Evolutionary conservation across 1,140 invertebrate genomes (phyloP).

Genomic region (Drosophila busckii): DNA sequence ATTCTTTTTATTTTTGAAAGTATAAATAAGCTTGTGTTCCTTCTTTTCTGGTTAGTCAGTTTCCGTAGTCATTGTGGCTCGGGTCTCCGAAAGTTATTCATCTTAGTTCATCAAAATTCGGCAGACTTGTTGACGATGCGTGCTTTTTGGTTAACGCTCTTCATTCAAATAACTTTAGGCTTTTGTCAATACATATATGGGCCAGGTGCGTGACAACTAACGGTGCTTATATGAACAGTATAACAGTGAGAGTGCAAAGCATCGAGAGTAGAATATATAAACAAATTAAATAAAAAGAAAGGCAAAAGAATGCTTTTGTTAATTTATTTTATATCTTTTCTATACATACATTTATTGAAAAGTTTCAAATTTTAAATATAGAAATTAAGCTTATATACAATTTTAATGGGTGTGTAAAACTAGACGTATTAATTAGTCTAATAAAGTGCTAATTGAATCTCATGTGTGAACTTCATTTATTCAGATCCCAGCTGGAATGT

Average conservation of each 20-base stretch:
- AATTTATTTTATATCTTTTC: too few species aligned
- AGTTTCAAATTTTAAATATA: too few species aligned
- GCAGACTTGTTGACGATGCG: constrained; percentile 25
- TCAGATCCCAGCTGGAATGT: constrained; percentile 48
- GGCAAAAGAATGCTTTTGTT: too few species aligned
- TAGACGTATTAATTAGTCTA: not conserved
- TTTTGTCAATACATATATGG: constrained; percentile 59
- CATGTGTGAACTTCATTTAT: not conserved
- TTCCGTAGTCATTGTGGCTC: constrained; percentile 22
- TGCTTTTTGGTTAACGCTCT: constrained; percentile 47
- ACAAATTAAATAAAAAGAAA: constrained; percentile 39
- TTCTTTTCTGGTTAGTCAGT: constrained; percentile 41
- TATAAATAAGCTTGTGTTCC: constrained; percentile 50
- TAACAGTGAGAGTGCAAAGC: constrained; percentile 20
- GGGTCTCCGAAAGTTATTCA: constrained; percentile 47
- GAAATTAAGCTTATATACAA: constrained; percentile 5
- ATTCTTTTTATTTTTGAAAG: not conserved
- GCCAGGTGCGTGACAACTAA: constrained; percentile 62
- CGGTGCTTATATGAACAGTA: constrained; percentile 14
- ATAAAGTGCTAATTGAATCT: too few species aligned
- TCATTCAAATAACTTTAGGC: constrained; percentile 39
- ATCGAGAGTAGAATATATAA: constrained; percentile 29
- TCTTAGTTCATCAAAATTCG: constrained; percentile 40
- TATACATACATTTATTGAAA: too few species aligned
- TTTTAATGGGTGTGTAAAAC: constrained; percentile 2